Base-by-base conservation (phyloP, 2,888 invertebrate genomes). In the Pandemis cinnamomeana region DNA sequence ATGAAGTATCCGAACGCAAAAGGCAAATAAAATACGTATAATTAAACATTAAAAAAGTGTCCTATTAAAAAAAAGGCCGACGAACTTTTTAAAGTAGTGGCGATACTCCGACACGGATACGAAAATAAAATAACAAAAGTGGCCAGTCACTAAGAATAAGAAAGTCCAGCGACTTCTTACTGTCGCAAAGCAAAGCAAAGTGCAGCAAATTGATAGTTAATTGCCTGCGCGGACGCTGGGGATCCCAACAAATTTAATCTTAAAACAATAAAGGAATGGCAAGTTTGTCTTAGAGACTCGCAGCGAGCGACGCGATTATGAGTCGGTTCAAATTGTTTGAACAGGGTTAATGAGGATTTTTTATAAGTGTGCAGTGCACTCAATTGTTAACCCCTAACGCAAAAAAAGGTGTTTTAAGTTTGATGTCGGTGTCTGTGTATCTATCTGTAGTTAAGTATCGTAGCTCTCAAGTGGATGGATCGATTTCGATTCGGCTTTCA, bases 241-340 rank as follows among this genome's bases (percentile, higher is more conserved):
- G 68, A 69, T 68, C 20, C 48, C 68, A 11, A 69, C 46, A 61
- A 69, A 69, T 69, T 69, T 48, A 69, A 61, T 69, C n/a, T 69
- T 15, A 69, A 69, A 69, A 53, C 46, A 69, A 60, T 60, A 61
- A 69, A 55, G 55, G 58, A 8, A 53, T 42, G 13, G 53, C 36
- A 58, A 67, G 48, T 67, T 53, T 51, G 53, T 67, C 51, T 67
- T 41, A 41, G 48, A 48, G 13, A 46, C 27, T 58, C 11, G 11
- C 2, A 11, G 51, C 27, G 58, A 58, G 11, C 58, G 58, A 11
- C 11, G 27, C 8, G 58, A 27, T 55, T 55, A 55, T 58, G 58
- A 11, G 11, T 58, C n/a, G 5, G 53, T 7, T 20, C 27, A 27
- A 58, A 27, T 27, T 10, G 5, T 27, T 10, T 27, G 7, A 27